Evolutionary conservation across 1,140 invertebrate species (phyloP).

Genomic region (Caenorhabditis latens): DNA sequence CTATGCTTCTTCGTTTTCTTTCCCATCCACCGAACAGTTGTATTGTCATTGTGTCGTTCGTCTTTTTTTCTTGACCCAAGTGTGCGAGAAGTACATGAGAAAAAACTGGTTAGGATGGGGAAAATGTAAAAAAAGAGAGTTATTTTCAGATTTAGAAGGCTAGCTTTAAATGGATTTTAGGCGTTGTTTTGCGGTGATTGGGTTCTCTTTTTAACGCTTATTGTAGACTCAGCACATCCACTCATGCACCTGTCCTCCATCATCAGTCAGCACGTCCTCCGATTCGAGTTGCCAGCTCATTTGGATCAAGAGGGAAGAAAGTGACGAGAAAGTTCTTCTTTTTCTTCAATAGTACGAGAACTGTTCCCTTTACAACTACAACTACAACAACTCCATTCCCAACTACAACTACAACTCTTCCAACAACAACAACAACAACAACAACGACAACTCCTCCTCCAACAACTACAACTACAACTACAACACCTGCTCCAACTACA

Average conservation of each 20-base stretch:
- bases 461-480: conserved; percentile 10
- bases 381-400: background rate
- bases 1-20: background rate
- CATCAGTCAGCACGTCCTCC: conserved; percentile 12
- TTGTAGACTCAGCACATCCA: conserved; percentile 42
- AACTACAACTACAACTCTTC: background rate
- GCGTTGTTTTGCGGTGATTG: background rate
- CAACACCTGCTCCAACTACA: background rate
- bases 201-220: conserved; percentile 26
- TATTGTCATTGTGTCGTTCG: conserved; percentile 28
- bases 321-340: conserved; percentile 33
- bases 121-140: background rate
- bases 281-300: conserved; percentile 32
- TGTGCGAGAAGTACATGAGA: conserved; percentile 19
- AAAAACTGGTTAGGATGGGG: background rate
- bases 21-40: conserved; percentile 41
- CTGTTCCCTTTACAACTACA: conserved; percentile 1
- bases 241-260: conserved; percentile 6
- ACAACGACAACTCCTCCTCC: conserved; percentile 27
- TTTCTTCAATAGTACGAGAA: conserved; percentile 45
- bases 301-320: conserved; percentile 40
- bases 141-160: conserved; percentile 4
- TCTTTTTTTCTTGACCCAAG: conserved; percentile 10
- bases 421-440: conserved; percentile 6
- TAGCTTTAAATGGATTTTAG: background rate